phyloP scores from a whole-genome alignment of 2,888 invertebrate genomes.

The Ochropleura leucogaster region DNA sequence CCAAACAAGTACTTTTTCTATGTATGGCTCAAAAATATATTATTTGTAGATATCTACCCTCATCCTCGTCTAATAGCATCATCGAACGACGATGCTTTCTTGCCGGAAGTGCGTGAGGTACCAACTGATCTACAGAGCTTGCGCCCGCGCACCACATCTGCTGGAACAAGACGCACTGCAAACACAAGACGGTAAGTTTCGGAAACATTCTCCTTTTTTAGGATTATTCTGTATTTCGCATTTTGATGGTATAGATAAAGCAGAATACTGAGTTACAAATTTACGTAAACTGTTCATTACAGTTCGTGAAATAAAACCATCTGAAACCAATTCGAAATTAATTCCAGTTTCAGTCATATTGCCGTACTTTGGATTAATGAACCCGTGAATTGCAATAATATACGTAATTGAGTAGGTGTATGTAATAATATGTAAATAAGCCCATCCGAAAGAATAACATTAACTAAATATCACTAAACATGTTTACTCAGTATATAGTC shows the following conservation, averaged over 20 bases:
- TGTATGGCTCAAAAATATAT: neutral
- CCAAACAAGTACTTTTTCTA: neutral
- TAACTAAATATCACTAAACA: conserved; percentile 54
- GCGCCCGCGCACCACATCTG: conserved; percentile 85
- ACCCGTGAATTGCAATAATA: neutral
- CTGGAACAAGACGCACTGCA: conserved; percentile 86
- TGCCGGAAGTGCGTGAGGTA: conserved; percentile 83
- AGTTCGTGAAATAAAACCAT: conserved; percentile 36
- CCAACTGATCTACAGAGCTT: conserved; percentile 80
- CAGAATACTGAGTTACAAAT: conserved; percentile 18
- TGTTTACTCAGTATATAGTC: conserved; percentile 58
- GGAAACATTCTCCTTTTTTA: conserved; percentile 2
- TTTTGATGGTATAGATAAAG: conserved; percentile 18
- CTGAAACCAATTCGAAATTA: conserved; percentile 24
- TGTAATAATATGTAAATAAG: conserved; percentile 42
- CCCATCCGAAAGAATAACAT: conserved; percentile 38
- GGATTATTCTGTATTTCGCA: conserved; percentile 2
- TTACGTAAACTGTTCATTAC: conserved; percentile 29
- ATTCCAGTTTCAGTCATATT: conserved; percentile 32
- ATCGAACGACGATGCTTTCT: conserved; percentile 85
- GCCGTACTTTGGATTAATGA: conserved; percentile 33
- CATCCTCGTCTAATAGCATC: conserved; percentile 76
- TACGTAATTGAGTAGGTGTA: conserved; percentile 4
- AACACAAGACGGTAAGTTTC: conserved; percentile 84
- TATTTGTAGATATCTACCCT: conserved; percentile 46